phyloP scores from a whole-genome alignment of 2,888 invertebrate genomes.

The Masnerella sp. region DNA sequence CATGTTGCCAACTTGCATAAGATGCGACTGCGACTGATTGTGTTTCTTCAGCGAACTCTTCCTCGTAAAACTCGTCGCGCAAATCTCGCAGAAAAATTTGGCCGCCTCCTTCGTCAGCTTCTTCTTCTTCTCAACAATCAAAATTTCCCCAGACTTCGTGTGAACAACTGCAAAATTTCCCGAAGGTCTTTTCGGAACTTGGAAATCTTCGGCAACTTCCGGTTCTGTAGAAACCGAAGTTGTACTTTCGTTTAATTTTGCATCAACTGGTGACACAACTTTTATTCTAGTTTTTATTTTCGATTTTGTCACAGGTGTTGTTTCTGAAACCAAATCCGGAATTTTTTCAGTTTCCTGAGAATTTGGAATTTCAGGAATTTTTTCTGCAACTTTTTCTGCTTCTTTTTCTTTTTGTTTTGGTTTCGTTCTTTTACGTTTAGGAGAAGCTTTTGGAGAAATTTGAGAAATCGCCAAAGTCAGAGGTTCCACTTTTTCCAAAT shows the following conservation, averaged over 20 bases:
- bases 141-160: constrained; percentile 73
- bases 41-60: constrained; percentile 75
- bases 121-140: constrained; percentile 75
- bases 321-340: no score
- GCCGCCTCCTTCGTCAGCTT: constrained; percentile 75
- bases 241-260: no score
- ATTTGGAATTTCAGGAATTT: no score
- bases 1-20: constrained; percentile 67
- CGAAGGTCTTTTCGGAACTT: constrained; percentile 65
- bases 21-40: constrained; percentile 74
- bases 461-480: constrained; percentile 8
- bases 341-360: no score
- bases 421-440: constrained; percentile 10
- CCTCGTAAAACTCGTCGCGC: constrained; percentile 74
- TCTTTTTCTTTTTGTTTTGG: not conserved
- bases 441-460: not conserved
- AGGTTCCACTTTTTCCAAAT: not conserved
- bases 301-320: no score
- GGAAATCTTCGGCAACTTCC: constrained; percentile 57
- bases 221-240: constrained; percentile 21
- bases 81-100: constrained; percentile 74
- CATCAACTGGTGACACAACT: no score
- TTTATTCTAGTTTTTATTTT: no score
- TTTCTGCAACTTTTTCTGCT: not conserved
- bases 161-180: constrained; percentile 74